These are phyloP conservation scores for Adelphocoris suturalis DNA, from an alignment of 2,888 invertebrate species.

Conservation along the genomic window DNA sequence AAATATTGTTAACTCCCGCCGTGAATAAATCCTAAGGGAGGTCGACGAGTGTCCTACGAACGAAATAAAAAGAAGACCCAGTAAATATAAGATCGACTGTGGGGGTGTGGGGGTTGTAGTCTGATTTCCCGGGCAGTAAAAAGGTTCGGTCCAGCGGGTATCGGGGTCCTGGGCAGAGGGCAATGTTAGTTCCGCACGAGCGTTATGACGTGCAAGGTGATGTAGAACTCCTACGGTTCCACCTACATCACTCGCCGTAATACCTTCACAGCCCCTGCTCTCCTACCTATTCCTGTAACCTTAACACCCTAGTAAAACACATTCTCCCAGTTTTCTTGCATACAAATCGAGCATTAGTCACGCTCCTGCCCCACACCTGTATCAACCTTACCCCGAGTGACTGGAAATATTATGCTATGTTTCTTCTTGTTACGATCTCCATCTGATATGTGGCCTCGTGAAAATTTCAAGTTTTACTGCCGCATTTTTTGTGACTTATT, in stretches of 20 bases:
- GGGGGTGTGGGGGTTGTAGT: neutral
- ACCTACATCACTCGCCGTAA: slow-evolving; percentile 23
- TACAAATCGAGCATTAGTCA: slow-evolving; percentile 32
- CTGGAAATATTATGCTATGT: slow-evolving; percentile 5
- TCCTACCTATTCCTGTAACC: neutral
- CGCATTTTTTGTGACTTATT: neutral
- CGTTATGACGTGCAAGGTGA: slow-evolving; percentile 7
- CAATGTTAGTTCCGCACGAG: slow-evolving; percentile 18
- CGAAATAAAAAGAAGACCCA: neutral
- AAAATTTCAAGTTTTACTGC: neutral
- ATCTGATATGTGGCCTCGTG: slow-evolving; percentile 2
- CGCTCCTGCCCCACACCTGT: neutral
- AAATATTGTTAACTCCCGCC: neutral
- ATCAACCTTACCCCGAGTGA: neutral
- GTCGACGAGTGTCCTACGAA: neutral
- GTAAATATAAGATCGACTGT: slow-evolving; percentile 8
- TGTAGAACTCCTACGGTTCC: neutral
- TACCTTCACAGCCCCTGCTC: slow-evolving; percentile 8
- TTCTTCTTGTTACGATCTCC: slow-evolving; percentile 2
- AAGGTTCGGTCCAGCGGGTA: slow-evolving; percentile 11
- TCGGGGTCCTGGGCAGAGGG: neutral
- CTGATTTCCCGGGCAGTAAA: slow-evolving; percentile 8
- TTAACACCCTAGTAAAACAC: slow-evolving; percentile 7
- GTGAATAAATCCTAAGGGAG: neutral
- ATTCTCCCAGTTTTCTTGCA: slow-evolving; percentile 23